Base-by-base conservation (phyloP, 2,888 invertebrate species). In the Zaprionus bogoriensis region DNA sequence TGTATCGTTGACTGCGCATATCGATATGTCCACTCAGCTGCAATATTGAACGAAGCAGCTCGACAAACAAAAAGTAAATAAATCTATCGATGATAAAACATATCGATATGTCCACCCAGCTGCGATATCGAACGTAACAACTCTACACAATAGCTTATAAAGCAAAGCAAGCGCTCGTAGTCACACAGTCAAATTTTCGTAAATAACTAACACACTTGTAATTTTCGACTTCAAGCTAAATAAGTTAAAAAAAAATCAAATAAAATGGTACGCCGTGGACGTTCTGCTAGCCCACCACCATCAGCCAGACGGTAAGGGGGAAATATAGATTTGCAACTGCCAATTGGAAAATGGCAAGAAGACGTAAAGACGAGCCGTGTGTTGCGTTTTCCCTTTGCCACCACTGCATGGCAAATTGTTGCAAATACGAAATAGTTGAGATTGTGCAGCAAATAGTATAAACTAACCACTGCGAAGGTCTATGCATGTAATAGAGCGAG, bases 241-340 rank as follows among this genome's bases (percentile, higher is more conserved):
- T 6, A 45, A 41, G 64, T 42, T 47, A 64, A 62, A 48, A 55
- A 25, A 32, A 44, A 76, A 62, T 55, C 12, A 62, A 66, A 58
- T 52, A 69, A 92, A 87, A 95, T 95, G 95, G 94, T 94, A 89
- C 93, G 95, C 91, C 93, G 95, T 90, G 95, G 95, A 92, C 92
- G 95, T 90, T 93, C 95, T 75, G 93, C 94, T 60, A 93, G 93
- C 89, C 94, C 95, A 64, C 94, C 94, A 61, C 94, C 94, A 78
- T 92, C 93, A 38, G 91, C 92, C 47, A 92, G 94, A 89, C 92
- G 93, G 94, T 94, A 92, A 91, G 74, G 79, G 32, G 27, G 1
- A 30, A 25, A 30, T 32, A 25, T 6, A 20, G n/a, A 14, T 22
- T 30, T 19, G 22, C 5, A 7, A 17, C 36, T 20, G 6, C 19